Evolutionary conservation across 2,888 invertebrate species (phyloP).

Genomic region (Troides oblongomaculatus): DNA sequence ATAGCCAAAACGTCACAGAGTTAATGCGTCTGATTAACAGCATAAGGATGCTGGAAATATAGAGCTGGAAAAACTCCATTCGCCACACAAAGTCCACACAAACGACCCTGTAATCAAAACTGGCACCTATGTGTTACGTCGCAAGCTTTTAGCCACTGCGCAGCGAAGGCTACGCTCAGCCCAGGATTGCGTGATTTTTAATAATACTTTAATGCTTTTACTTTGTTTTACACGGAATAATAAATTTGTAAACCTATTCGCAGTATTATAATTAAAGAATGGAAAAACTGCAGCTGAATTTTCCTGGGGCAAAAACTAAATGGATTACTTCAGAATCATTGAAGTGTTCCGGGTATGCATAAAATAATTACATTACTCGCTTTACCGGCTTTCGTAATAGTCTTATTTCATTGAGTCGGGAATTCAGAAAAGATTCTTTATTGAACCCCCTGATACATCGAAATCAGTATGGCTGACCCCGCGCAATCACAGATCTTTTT

Average conservation of each 20-base stretch:
- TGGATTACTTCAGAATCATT: conserved; percentile 22
- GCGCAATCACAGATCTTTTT: conserved; percentile 30
- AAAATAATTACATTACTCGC: conserved; percentile 19
- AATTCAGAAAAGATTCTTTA: conserved; percentile 21
- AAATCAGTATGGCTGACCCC: conserved; percentile 26
- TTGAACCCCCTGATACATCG: conserved; percentile 24
- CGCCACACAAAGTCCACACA: no score
- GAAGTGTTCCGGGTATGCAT: conserved; percentile 17
- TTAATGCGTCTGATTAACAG: no score
- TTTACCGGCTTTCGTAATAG: conserved; percentile 2
- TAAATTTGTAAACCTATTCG: not conserved
- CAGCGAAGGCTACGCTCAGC: no score
- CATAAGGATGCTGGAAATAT: no score
- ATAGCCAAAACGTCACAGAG: no score
- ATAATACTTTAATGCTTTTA: not conserved
- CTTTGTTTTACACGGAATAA: not conserved
- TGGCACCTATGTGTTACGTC: no score
- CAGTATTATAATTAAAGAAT: not conserved
- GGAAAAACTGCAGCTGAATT: not conserved
- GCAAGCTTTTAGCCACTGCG: no score
- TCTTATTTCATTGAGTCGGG: conserved; percentile 12
- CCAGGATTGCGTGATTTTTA: not conserved
- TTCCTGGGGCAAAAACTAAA: conserved; percentile 10
- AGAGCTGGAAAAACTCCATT: no score
- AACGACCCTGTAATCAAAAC: no score